Conservation (phyloP, 2,113 vertebrate species). For the Gadus chalcogrammus region DNA sequence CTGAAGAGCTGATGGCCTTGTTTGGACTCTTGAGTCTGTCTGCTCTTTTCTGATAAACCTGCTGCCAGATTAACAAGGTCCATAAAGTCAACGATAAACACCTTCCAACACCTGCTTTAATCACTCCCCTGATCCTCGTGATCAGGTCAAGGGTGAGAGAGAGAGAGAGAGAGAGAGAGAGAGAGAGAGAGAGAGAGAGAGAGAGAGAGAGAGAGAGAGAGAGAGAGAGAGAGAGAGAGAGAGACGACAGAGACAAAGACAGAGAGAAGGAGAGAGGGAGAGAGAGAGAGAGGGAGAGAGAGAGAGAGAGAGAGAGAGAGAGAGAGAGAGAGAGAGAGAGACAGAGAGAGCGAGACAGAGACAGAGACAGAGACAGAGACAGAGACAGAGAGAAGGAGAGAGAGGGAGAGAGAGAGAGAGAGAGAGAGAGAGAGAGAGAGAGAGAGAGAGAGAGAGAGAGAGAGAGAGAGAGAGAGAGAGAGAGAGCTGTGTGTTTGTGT, state of each 20-base stretch:
- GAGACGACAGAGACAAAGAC: too few relatives aligned
- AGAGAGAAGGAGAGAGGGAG: too few relatives aligned
- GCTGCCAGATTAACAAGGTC: slow-evolving; percentile 25
- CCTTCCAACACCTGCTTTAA: slow-evolving; percentile 5
- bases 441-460: too few relatives aligned
- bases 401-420: too few relatives aligned
- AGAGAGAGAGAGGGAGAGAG: not conserved
- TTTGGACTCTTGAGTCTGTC: slow-evolving; percentile 9
- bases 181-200: not conserved
- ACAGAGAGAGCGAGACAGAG: too few relatives aligned
- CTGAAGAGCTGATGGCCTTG: slow-evolving; percentile 23
- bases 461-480: too few relatives aligned
- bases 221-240: slow-evolving; percentile 1
- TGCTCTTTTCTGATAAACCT: not conserved
- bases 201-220: not conserved
- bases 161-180: too few relatives aligned
- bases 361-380: too few relatives aligned
- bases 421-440: too few relatives aligned
- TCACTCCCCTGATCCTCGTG: not conserved
- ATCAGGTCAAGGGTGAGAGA: not conserved
- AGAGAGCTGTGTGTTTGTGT: not conserved
- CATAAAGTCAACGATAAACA: too few relatives aligned
- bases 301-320: slow-evolving; percentile 6
- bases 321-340: too few relatives aligned
- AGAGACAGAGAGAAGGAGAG: too few relatives aligned